Base-by-base conservation (phyloP, 2,888 invertebrate genomes). In the Cephalotes varians region DNA sequence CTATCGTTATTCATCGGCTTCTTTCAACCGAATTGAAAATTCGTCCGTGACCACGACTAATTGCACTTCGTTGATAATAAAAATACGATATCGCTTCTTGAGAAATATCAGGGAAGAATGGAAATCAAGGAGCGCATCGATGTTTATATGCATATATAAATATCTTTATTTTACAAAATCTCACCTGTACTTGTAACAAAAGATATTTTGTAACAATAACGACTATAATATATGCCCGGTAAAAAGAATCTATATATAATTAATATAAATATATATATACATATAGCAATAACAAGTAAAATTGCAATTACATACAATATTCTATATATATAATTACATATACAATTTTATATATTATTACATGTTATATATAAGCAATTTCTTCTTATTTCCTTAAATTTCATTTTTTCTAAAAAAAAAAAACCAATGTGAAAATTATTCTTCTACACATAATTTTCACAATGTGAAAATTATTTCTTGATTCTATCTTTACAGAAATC, bases 121-220 rank as follows among this genome's bases (percentile, higher is more conserved):
- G 21, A 54, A 71, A 54, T n/a, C 0, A 21, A 12, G 10, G 7
- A 21, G 2, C 6, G n/a, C 31, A 25, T 9, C 9, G 10, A 49
- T 44, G 28, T n/a, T 25, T 28, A 5, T n/a, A 0, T 54, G n/a
- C n/a, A 73, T 64, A 62, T 47, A 74, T 47, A 74, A 74, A 31
- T 34, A 74, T 62, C 6, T 76, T 76, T 76, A 64, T 76, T 64
- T 64, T 76, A 65, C 49, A 76, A 64, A 76, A 62, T 62, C 18
- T 62, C 34, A 62, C 6, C 15, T 34, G 5, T 51, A 76, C 12
- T 49, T 62, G 49, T 34, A 74, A 49, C 34, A 49, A 51, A 37
- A 49, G 21, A 31, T 73, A 60, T 76, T 49, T 51, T 51, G 25
- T 18, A 74, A 76, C 21, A 76, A 64, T 37, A 64, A 64, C 25